These are phyloP conservation scores for Ploceus nigricollis DNA, from an alignment of 2,113 vertebrate species.

Conservation along the genomic window DNA sequence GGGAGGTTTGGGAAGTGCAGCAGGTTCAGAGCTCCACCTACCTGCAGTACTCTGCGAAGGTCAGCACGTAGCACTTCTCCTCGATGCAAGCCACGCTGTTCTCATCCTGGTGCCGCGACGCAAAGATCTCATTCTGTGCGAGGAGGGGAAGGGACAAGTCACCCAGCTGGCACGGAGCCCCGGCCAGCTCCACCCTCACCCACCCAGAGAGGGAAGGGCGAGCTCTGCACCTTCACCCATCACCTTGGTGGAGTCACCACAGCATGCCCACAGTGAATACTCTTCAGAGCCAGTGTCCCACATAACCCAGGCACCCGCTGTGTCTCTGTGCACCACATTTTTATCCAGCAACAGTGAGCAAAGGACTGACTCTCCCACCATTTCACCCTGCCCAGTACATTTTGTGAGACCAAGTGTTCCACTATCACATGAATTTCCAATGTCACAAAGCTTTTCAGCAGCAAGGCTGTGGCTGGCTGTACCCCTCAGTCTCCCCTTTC, in stretches of 20 bases:
- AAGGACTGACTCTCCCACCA: background rate
- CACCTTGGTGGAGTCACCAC: background rate
- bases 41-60: constrained; percentile 99
- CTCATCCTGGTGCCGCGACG: constrained; percentile 95
- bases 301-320: background rate
- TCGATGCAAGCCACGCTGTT: constrained; percentile 99
- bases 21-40: constrained; percentile 69
- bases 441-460: background rate
- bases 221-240: background rate
- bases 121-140: constrained; percentile 95
- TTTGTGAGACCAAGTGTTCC: background rate
- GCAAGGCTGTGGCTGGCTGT: background rate
- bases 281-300: background rate
- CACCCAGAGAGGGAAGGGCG: background rate
- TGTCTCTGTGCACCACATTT: background rate
- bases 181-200: background rate
- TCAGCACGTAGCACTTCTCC: constrained; percentile 98
- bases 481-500: background rate
- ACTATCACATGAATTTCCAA: background rate
- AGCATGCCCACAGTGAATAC: rapidly evolving
- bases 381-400: background rate
- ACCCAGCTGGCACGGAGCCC: background rate
- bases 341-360: background rate
- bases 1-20: background rate
- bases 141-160: background rate